Evolutionary conservation across 2,888 invertebrate genomes (phyloP).

Genomic region (Ramazzottius varieornatus): DNA sequence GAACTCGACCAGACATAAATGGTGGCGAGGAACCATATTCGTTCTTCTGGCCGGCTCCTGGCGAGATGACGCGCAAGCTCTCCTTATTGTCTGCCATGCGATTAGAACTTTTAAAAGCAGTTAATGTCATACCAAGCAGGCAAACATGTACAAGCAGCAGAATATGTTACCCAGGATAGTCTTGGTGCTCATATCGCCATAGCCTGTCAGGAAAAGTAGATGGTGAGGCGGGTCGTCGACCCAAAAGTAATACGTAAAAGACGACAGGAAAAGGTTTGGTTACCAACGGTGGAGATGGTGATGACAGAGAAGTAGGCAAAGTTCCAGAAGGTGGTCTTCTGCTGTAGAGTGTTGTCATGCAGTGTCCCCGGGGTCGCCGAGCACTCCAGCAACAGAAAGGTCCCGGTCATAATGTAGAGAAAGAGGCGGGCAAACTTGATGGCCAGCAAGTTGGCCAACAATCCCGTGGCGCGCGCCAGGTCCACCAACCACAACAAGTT

Average conservation of each 20-base stretch:
- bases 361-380: not conserved
- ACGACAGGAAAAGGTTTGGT: too few species aligned
- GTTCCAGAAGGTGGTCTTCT: not conserved
- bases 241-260: too few species aligned
- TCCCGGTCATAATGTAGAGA: not conserved
- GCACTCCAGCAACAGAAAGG: not conserved
- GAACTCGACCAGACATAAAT: too few species aligned
- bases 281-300: constrained; percentile 3
- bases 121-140: not conserved
- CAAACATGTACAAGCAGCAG: not conserved
- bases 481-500: not conserved
- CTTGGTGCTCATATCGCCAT: not conserved
- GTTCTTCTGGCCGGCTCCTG: too few species aligned
- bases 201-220: too few species aligned
- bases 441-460: not conserved
- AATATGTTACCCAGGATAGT: not conserved
- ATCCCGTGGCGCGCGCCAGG: not conserved
- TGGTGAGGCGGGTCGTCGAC: too few species aligned
- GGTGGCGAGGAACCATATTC: too few species aligned
- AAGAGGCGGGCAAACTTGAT: not conserved
- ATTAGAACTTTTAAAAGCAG: too few species aligned
- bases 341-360: not conserved
- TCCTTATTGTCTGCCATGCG: too few species aligned
- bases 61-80: too few species aligned
- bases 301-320: not conserved